A percentile compares a stretch with the other conserved stretches of the same genome.
Conservation (phyloP, 2,113 vertebrate genomes). For the Jacana jacana region DNA sequence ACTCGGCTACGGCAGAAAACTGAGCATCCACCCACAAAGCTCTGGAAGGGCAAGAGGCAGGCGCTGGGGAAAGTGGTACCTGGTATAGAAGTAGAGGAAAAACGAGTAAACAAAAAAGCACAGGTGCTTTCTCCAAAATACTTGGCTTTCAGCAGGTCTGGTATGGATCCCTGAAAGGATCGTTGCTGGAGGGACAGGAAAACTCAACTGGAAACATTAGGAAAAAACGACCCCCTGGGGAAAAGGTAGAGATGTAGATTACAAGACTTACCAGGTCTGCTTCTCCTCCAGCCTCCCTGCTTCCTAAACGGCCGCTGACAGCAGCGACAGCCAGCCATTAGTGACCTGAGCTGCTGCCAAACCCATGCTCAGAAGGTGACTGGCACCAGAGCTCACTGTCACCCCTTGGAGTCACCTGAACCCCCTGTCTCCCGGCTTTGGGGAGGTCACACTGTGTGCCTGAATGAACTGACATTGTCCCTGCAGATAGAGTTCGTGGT, state of each 20-base stretch:
- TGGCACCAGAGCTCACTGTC: not conserved
- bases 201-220: not conserved
- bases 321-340: not conserved
- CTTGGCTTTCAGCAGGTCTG: not conserved
- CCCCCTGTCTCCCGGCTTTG: not conserved
- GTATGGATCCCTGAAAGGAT: not conserved
- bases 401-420: not conserved
- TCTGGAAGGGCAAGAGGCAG: not conserved
- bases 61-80: not conserved
- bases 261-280: not conserved
- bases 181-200: not conserved
- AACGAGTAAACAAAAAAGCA: not conserved
- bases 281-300: not conserved
- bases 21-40: not conserved
- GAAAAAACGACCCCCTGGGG: not conserved
- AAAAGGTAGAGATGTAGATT: not conserved
- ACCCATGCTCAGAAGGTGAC: not conserved
- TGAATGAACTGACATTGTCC: not conserved
- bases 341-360: not conserved
- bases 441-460: conserved; percentile 26
- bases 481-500: conserved; percentile 23
- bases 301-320: not conserved
- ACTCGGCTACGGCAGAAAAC: not conserved
- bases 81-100: not conserved
- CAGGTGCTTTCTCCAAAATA: not conserved